Conservation (phyloP, 2,888 invertebrate genomes). For the Perizoma affinitatum region DNA sequence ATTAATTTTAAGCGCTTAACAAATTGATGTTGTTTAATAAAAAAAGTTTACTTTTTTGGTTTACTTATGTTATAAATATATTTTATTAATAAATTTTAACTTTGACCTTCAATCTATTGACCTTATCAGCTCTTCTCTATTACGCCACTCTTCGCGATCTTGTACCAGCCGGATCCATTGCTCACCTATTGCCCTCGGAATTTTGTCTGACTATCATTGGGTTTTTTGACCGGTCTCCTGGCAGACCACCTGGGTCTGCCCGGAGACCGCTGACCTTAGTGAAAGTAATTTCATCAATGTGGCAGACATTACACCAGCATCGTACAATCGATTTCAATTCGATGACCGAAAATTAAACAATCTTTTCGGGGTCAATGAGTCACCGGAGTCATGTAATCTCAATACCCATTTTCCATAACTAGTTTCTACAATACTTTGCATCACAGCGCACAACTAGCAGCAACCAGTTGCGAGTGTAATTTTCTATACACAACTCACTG, state of each 20-base stretch:
- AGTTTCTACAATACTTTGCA: conserved; percentile 41
- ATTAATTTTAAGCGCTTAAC: not conserved
- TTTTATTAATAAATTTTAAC: too few species aligned
- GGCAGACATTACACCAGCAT: conserved; percentile 15
- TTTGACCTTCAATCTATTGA: too few species aligned
- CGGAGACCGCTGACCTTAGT: too few species aligned
- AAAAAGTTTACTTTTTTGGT: not conserved
- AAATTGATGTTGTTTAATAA: not conserved
- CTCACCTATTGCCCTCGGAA: too few species aligned
- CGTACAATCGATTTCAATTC: conserved; percentile 26
- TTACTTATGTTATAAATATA: too few species aligned
- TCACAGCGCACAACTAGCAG: not conserved
- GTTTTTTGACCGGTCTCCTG: too few species aligned
- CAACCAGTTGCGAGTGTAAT: not conserved
- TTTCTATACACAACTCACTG: conserved; percentile 28
- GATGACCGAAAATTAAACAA: conserved; percentile 32
- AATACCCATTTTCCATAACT: conserved; percentile 58
- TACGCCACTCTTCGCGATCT: too few species aligned
- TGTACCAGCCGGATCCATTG: too few species aligned
- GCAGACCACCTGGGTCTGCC: too few species aligned
- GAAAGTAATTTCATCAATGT: not conserved
- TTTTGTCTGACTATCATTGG: too few species aligned
- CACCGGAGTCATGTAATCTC: conserved; percentile 53
- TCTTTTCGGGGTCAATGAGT: conserved; percentile 54
- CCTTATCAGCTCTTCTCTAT: too few species aligned